These are phyloP conservation scores for Ectemnius lituratus DNA, from an alignment of 2,888 invertebrate species.

Conservation along the genomic window DNA sequence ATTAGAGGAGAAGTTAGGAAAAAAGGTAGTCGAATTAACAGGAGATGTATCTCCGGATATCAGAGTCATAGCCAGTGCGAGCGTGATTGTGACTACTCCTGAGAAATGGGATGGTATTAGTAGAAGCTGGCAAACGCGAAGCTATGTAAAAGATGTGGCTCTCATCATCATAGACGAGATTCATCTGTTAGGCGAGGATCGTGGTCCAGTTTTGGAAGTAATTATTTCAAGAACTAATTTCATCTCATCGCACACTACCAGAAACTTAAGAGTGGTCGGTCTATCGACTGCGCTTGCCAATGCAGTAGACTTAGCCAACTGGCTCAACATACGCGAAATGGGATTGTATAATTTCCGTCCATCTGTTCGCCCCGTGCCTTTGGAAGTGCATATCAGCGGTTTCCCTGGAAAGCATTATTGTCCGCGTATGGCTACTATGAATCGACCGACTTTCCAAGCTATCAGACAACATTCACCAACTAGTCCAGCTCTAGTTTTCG, in stretches of 20 bases:
- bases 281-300: slow-evolving; percentile 98
- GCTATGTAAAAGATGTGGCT: slow-evolving; percentile 94
- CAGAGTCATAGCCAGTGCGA: slow-evolving; percentile 88
- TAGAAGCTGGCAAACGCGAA: slow-evolving; percentile 97
- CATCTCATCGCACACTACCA: slow-evolving; percentile 93
- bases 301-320: slow-evolving; percentile 96
- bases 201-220: slow-evolving; percentile 95
- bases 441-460: slow-evolving; percentile 97
- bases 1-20: slow-evolving; percentile 85
- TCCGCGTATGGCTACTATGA: slow-evolving; percentile 99
- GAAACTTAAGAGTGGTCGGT: slow-evolving; percentile 92
- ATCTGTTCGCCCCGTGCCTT: slow-evolving; percentile 97
- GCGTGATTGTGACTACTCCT: slow-evolving; percentile 98
- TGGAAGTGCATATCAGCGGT: slow-evolving; percentile 96
- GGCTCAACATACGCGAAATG: slow-evolving; percentile 92
- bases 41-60: slow-evolving; percentile 95
- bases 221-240: slow-evolving; percentile 98
- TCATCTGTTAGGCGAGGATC: slow-evolving; percentile 94
- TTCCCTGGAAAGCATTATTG: slow-evolving; percentile 99
- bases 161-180: slow-evolving; percentile 99
- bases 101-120: slow-evolving; percentile 99
- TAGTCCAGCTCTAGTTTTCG: slow-evolving; percentile 96
- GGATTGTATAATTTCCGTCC: slow-evolving; percentile 99
- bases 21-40: slow-evolving; percentile 96
- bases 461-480: slow-evolving; percentile 94